Percentiles rank a stretch among this genome's conserved stretches.
phyloP scores from a whole-genome alignment of 2,113 vertebrate genomes.

The Neodon shergylaensis region DNA sequence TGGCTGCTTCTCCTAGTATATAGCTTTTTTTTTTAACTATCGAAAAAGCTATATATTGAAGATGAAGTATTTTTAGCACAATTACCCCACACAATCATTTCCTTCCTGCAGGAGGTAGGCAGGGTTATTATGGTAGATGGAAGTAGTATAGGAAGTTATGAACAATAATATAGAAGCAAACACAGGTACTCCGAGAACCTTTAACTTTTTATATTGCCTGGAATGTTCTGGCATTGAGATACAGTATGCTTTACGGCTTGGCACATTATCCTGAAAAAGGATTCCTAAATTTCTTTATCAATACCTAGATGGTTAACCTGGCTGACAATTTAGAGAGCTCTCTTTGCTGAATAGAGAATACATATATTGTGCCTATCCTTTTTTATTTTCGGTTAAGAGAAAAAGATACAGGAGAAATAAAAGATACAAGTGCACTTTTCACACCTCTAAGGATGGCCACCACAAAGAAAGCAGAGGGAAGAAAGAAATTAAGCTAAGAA shows the following conservation, averaged over 20 bases:
- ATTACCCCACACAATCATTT: neutral
- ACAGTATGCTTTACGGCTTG: neutral
- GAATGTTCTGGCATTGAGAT: neutral
- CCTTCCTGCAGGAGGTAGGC: accelerated
- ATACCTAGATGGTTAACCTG: neutral
- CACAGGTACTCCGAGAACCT: neutral
- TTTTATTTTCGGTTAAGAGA: neutral
- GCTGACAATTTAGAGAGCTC: neutral
- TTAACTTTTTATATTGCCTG: neutral
- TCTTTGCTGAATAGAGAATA: neutral
- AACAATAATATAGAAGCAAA: neutral
- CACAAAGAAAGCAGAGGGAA: neutral
- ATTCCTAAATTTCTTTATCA: constrained; percentile 6
- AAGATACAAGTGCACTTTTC: neutral
- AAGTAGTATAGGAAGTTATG: neutral
- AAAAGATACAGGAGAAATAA: neutral
- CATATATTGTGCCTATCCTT: neutral
- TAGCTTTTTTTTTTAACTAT: neutral
- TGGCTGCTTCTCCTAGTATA: neutral
- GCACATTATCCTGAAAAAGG: constrained; percentile 23
- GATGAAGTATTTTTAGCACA: neutral
- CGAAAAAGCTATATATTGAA: neutral
- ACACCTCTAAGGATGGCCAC: neutral
- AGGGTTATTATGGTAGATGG: neutral
- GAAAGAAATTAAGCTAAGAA: neutral